Evolutionary conservation across 2,888 invertebrate species (phyloP).

Genomic region (Stratiomys singularior): DNA sequence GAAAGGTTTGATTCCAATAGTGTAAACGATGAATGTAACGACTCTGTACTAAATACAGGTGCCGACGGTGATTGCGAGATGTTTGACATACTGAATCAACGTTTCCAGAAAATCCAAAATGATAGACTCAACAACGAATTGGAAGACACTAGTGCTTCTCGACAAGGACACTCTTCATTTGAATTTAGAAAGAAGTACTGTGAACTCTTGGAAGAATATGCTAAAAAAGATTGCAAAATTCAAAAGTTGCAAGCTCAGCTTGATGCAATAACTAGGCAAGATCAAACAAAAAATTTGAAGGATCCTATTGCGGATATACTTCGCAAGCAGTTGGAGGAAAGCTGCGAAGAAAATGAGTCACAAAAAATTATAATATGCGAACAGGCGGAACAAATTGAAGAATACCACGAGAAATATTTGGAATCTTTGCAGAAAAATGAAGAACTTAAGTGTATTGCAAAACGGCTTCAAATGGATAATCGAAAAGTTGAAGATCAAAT

Average conservation of each 20-base stretch:
- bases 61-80: constrained; percentile 31
- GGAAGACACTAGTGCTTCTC: constrained; percentile 20
- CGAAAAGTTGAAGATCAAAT: constrained; percentile 62
- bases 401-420: constrained; percentile 61
- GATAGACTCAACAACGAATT: constrained; percentile 38
- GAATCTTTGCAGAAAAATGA: constrained; percentile 62
- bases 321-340: constrained; percentile 59
- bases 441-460: constrained; percentile 61
- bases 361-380: constrained; percentile 60
- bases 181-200: constrained; percentile 57
- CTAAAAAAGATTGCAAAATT: constrained; percentile 60
- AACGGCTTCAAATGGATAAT: constrained; percentile 60
- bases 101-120: constrained; percentile 47
- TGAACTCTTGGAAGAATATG: constrained; percentile 59
- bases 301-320: constrained; percentile 52
- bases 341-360: constrained; percentile 60
- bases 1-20: constrained; percentile 32
- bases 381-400: constrained; percentile 60
- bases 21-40: not conserved
- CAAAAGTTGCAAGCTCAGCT: constrained; percentile 16
- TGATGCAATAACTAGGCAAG: not conserved
- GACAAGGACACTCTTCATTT: not conserved
- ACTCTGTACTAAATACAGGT: constrained; percentile 41
- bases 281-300: not conserved
- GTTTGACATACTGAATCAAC: constrained; percentile 8